phyloP scores from a whole-genome alignment of 2,113 vertebrate species.

The cat (Felis catus) region F.catus_Fca126_mat1.0 CM031416.1:127694001-127694500 shows the following conservation, averaged over 20 bases:
- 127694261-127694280: neutral
- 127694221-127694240: too few species aligned
- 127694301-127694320: neutral
- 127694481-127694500: neutral
- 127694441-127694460: neutral
- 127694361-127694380: neutral
- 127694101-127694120: too few species aligned
- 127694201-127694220: too few species aligned
- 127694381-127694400: neutral
- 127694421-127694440: neutral
- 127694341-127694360: neutral
- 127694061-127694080: too few species aligned
- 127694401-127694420: neutral
- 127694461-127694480: neutral
- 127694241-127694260: neutral
- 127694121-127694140: too few species aligned
- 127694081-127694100: too few species aligned
- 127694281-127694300: neutral
- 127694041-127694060: too few species aligned
- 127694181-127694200: too few species aligned
- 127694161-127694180: too few species aligned
- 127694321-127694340: neutral
- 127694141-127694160: too few species aligned
- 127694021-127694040: too few species aligned
- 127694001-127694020: neutral